phyloP scores from a whole-genome alignment of 2,888 invertebrate genomes.

The Ligdia adustata region DNA sequence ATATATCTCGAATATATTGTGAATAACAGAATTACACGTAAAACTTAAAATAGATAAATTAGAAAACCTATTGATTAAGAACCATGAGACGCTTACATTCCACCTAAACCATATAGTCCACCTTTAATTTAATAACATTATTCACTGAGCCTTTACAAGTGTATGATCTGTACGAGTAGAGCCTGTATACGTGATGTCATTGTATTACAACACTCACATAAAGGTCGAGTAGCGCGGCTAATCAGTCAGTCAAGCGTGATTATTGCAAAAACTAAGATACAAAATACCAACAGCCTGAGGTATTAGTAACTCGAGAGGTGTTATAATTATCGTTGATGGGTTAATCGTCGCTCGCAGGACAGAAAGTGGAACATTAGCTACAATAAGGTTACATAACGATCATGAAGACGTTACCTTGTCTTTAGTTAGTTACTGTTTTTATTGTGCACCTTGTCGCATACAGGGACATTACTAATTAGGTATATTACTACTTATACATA shows the following conservation, averaged over 20 bases:
- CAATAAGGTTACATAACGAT: background rate
- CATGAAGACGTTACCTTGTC: background rate
- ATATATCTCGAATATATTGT: too few relatives aligned
- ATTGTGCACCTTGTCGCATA: too few relatives aligned
- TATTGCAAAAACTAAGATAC: slow-evolving; percentile 51
- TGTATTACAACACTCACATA: slow-evolving; percentile 33
- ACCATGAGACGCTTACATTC: too few relatives aligned
- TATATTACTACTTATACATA: too few relatives aligned
- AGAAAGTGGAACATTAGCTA: slow-evolving; percentile 7
- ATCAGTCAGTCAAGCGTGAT: slow-evolving; percentile 59
- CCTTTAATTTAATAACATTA: too few relatives aligned
- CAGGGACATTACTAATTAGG: too few relatives aligned
- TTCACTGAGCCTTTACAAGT: too few relatives aligned
- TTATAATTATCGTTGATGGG: slow-evolving; percentile 18
- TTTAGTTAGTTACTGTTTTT: too few relatives aligned
- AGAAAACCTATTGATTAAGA: too few relatives aligned
- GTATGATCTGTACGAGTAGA: slow-evolving; percentile 20
- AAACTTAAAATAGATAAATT: too few relatives aligned
- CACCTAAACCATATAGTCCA: too few relatives aligned
- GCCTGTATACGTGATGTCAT: slow-evolving; percentile 40
- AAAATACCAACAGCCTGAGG: slow-evolving; percentile 14
- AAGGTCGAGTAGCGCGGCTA: slow-evolving; percentile 65
- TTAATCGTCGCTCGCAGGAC: slow-evolving; percentile 8
- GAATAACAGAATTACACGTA: too few relatives aligned
- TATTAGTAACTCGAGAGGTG: slow-evolving; percentile 5